Conservation (phyloP, 30 jellyfish, hydroid and myxozoan genomes). For the Turritopsis rubra region DNA sequence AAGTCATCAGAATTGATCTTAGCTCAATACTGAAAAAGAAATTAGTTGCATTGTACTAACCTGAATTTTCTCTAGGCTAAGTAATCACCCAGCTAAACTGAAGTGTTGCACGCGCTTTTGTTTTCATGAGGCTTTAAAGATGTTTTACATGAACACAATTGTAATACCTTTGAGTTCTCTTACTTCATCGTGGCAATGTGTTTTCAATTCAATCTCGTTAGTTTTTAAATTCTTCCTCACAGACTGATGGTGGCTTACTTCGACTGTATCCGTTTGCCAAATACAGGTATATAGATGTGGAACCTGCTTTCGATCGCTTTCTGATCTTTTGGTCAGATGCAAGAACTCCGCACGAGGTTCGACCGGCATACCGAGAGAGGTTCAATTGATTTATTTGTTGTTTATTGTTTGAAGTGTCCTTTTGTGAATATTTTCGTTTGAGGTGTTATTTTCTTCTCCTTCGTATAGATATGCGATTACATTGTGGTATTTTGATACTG, state of each 20-base stretch:
- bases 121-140: no score
- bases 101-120: no score
- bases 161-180: no score
- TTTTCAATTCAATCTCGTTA: no score
- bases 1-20: no score
- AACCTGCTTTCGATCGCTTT: conserved; percentile 59
- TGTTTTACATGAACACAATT: no score
- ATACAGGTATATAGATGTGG: conserved; percentile 31
- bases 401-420: not conserved
- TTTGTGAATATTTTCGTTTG: not conserved
- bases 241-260: conserved; percentile 73
- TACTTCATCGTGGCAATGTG: no score
- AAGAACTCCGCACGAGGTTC: conserved; percentile 88
- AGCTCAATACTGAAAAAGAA: no score
- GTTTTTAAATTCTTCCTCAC: not conserved
- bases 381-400: not conserved
- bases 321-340: conserved; percentile 74
- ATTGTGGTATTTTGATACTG: conserved; percentile 82
- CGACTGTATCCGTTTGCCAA: conserved; percentile 48
- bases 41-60: no score
- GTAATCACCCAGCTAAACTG: no score
- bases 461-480: conserved; percentile 53
- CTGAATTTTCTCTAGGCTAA: no score
- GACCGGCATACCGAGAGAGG: conserved; percentile 71
- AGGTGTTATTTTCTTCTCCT: not conserved